Base-by-base conservation (phyloP, 1,140 invertebrate genomes). In the Agrypnia vestita region DNA sequence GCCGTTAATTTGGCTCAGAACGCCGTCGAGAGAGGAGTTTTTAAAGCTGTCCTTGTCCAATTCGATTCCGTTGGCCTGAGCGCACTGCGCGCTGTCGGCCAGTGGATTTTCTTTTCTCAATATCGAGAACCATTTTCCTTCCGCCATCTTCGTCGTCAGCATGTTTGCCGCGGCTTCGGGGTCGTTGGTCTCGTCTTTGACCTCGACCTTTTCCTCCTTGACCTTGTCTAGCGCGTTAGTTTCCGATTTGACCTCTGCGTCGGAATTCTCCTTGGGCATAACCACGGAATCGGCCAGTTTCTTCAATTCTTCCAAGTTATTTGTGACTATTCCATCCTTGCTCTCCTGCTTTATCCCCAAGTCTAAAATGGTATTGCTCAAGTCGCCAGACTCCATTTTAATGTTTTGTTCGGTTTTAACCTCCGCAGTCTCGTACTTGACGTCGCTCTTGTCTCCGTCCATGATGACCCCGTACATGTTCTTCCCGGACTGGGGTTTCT, bases 51-150 rank as follows among this genome's bases (percentile, higher is more conserved):
- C 71, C 35, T 74, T 74, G n/a, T 56, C 53, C 17, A 64, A 43
- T 3, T 80, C 79, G 11, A 69, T 59, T 25, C 75, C 82, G 61
- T 80, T 80, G 0, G 25, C 1, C 6, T 35, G 25, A 35, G 64
- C 47, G 19, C 74, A 72, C 4, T 72, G 75, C 13, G 49, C 73
- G 15, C 49, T 79, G 21, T 61, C 62, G 4, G 80, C 82, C 71
- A 89, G 87, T n/a, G 87, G 86, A 71, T 84, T 88, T 76, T 90
- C 88, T 77, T 89, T 88, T 17, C 89, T 82, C 0, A 90, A 74
- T 8, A 90, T 91, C 7, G 91, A 92, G 84, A 91, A 92, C 91
- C 91, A 92, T 85, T 91, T 91, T 3, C 89, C 88, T 79, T 90
- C 88, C 4, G 86, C 49, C 53, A 87, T 89, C 64, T 88, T 88